A percentile compares a stretch with the other conserved stretches of the same genome.
Conservation (phyloP, 2,113 vertebrate genomes). For the Ia io region DNA sequence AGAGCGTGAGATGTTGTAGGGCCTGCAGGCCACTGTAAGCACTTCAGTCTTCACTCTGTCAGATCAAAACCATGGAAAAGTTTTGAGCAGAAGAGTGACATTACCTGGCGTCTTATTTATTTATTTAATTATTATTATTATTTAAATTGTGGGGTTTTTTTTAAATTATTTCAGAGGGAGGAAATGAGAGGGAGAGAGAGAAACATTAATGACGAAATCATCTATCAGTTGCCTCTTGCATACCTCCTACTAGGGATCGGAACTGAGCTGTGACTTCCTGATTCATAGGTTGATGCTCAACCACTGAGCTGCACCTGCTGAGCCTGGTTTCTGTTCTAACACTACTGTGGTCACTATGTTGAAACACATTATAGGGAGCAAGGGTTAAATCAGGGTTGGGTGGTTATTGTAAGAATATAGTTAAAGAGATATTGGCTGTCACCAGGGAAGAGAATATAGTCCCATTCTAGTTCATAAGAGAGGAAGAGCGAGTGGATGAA, state of each 20-base stretch:
- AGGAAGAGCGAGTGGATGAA: not conserved
- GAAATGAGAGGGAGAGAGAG: no score
- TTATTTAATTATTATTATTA: no score
- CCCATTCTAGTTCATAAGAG: not conserved
- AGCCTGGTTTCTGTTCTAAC: not conserved
- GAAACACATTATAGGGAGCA: not conserved
- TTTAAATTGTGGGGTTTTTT: no score
- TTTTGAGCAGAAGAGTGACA: not conserved
- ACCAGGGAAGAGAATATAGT: not conserved
- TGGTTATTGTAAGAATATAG: not conserved
- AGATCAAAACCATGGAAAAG: not conserved
- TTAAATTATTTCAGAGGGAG: no score
- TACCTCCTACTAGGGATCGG: no score
- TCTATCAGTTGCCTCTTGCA: no score
- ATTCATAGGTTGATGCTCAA: no score
- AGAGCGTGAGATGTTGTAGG: not conserved
- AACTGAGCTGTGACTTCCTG: no score
- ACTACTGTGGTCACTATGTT: not conserved
- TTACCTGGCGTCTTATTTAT: no score
- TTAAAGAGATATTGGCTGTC: not conserved
- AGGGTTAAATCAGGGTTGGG: not conserved
- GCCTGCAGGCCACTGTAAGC: not conserved
- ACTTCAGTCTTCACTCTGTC: not conserved
- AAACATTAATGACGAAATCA: no score
- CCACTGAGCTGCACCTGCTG: no score